phyloP scores from a whole-genome alignment of 35 echinoderm and acorn worm genomes.

The Anneissia japonica region DNA sequence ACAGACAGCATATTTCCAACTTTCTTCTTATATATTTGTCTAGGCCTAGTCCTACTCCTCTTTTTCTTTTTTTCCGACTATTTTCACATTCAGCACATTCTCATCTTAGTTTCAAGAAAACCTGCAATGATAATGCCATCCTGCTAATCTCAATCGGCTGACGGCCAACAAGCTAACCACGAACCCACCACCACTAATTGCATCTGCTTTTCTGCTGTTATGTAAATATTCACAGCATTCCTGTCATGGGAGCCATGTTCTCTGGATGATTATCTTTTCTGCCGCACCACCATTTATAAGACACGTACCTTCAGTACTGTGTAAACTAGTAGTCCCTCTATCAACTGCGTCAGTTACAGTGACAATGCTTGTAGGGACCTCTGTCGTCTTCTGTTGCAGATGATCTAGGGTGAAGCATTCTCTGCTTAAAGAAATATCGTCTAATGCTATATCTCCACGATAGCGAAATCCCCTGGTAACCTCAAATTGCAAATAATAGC shows the following conservation, averaged over 20 bases:
- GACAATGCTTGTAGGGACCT: neutral
- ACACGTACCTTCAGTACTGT: too few species aligned
- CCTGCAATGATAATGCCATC: too few species aligned
- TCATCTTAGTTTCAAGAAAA: too few species aligned
- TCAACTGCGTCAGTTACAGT: neutral
- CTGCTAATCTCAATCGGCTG: too few species aligned
- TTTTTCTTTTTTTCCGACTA: too few species aligned
- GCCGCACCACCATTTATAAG: neutral
- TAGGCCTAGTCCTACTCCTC: too few species aligned
- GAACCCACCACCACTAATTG: too few species aligned
- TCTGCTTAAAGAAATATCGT: constrained; percentile 56
- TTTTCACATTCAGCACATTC: too few species aligned
- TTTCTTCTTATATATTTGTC: too few species aligned
- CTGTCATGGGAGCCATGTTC: neutral
- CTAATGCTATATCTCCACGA: constrained; percentile 43
- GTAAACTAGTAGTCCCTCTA: neutral
- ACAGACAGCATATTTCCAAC: too few species aligned
- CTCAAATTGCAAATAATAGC: constrained; percentile 71
- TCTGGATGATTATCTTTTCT: neutral
- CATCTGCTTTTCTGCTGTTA: neutral
- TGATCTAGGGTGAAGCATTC: constrained; percentile 37
- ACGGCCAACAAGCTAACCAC: too few species aligned
- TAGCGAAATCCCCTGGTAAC: neutral
- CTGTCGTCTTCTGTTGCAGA: constrained; percentile 1
- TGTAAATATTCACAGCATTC: neutral